Evolutionary conservation across 2,888 invertebrate species (phyloP).

Genomic region (Julus scandinavius): DNA sequence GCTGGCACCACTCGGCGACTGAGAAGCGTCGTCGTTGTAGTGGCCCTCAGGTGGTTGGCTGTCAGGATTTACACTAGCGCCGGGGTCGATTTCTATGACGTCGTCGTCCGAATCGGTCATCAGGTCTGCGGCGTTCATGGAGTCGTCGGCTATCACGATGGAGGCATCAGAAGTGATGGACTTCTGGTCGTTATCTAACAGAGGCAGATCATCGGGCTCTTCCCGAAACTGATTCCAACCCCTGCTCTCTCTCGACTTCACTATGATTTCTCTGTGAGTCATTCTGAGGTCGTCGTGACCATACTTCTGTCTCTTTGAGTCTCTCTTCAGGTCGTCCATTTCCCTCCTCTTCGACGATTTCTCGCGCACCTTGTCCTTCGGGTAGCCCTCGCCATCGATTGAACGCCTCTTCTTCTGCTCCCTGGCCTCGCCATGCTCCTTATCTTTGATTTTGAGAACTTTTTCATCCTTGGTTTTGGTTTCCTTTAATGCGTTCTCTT

Average conservation of each 20-base stretch:
- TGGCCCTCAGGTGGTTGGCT: neutral
- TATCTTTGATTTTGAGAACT: conserved; percentile 50
- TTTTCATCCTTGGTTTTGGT: conserved; percentile 45
- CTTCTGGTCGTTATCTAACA: conserved; percentile 21
- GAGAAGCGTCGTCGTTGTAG: conserved; percentile 33
- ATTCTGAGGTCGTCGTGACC: conserved; percentile 83
- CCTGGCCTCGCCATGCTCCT: conserved; percentile 43
- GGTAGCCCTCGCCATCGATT: neutral
- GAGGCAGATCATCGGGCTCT: conserved; percentile 72
- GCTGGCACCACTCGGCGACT: conserved; percentile 63
- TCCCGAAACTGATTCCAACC: conserved; percentile 53
- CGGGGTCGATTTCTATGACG: conserved; percentile 53
- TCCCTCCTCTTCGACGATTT: conserved; percentile 30
- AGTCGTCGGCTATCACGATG: conserved; percentile 41
- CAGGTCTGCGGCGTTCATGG: conserved; percentile 5
- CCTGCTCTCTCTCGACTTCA: conserved; percentile 72
- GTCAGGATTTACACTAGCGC: neutral
- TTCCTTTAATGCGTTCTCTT: conserved; percentile 46
- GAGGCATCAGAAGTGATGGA: conserved; percentile 38
- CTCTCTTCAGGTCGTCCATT: conserved; percentile 8
- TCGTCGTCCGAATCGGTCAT: conserved; percentile 80
- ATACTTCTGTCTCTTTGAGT: conserved; percentile 53
- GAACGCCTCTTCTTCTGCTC: conserved; percentile 48
- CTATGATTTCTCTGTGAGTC: conserved; percentile 38
- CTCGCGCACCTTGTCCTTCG: conserved; percentile 36